These are phyloP conservation scores for Salticus scenicus DNA, from an alignment of 2,888 invertebrate species.

Conservation along the genomic window DNA sequence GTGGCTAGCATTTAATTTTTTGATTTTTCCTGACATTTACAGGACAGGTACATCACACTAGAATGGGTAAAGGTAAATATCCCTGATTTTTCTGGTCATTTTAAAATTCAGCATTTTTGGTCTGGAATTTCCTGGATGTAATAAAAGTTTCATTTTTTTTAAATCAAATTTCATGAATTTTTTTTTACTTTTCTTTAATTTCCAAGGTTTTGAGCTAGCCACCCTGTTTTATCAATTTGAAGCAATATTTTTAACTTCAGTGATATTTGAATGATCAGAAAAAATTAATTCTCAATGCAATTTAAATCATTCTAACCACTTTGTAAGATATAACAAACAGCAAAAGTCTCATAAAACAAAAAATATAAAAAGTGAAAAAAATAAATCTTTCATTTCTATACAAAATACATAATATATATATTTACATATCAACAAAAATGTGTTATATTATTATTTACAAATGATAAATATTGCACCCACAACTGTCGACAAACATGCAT, in stretches of 20 bases:
- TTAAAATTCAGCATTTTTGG: too few relatives aligned
- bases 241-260: not conserved
- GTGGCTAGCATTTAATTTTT: too few relatives aligned
- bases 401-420: not conserved
- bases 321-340: not conserved
- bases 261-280: not conserved
- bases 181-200: too few relatives aligned
- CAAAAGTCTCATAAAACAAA: not conserved
- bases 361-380: not conserved
- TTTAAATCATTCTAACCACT: not conserved
- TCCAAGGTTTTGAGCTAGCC: too few relatives aligned
- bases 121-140: too few relatives aligned
- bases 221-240: not conserved
- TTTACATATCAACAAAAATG: conserved; percentile 16
- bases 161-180: too few relatives aligned
- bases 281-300: not conserved
- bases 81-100: too few relatives aligned
- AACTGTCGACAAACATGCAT: not conserved
- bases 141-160: too few relatives aligned
- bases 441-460: not conserved
- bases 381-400: not conserved
- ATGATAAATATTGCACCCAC: conserved; percentile 6
- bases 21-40: too few relatives aligned
- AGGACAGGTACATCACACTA: too few relatives aligned
- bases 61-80: too few relatives aligned